Conservation (phyloP, 1,140 invertebrate genomes). For the Aricia agestis region DNA sequence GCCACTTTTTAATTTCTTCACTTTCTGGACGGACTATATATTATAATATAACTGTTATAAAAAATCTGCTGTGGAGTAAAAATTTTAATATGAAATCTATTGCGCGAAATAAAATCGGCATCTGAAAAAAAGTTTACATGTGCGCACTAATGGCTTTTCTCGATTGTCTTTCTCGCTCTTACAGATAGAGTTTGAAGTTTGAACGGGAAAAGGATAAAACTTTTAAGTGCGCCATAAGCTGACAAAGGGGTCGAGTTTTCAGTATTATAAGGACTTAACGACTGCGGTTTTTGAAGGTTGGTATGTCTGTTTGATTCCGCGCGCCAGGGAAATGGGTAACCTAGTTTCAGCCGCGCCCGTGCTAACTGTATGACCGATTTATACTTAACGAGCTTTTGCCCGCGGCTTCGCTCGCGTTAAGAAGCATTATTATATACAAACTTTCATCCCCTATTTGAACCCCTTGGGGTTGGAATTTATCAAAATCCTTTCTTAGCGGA, state of each 20-base stretch:
- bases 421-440: too few relatives aligned
- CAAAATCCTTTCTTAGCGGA: too few relatives aligned
- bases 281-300: slow-evolving; percentile 32
- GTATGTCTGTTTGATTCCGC: slow-evolving; percentile 39
- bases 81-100: slow-evolving; percentile 23
- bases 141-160: slow-evolving; percentile 6
- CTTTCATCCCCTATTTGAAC: too few relatives aligned
- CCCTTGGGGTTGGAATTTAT: too few relatives aligned
- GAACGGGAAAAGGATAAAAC: slow-evolving; percentile 21
- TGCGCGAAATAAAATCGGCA: slow-evolving; percentile 20
- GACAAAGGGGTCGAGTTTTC: slow-evolving; percentile 37
- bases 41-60: too few relatives aligned
- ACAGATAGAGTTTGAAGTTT: slow-evolving; percentile 16
- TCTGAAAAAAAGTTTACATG: neutral
- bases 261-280: slow-evolving; percentile 46
- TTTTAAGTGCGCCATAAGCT: slow-evolving; percentile 23
- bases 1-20: too few relatives aligned
- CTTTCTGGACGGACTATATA: too few relatives aligned
- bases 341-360: slow-evolving; percentile 58
- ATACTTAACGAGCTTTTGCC: too few relatives aligned
- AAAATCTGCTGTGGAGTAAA: too few relatives aligned
- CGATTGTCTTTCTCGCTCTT: slow-evolving; percentile 20
- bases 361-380: slow-evolving; percentile 40
- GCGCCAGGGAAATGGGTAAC: slow-evolving; percentile 59
- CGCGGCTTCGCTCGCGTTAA: too few relatives aligned